phyloP scores from a whole-genome alignment of 2,113 vertebrate genomes.

The Aegotheles bennettii region DNA sequence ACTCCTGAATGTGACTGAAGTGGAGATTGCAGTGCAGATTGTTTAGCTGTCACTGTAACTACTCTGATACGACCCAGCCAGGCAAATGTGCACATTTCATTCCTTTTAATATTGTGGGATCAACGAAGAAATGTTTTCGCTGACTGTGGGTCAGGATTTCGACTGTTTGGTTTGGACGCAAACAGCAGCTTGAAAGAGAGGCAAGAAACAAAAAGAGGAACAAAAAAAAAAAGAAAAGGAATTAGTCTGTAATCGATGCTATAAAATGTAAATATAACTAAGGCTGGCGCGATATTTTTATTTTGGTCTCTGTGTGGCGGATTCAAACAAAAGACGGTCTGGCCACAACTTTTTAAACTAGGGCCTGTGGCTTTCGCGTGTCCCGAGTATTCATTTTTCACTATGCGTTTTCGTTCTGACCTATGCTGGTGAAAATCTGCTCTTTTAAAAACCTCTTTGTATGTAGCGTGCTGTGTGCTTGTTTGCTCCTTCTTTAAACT shows the following conservation, averaged over 20 bases:
- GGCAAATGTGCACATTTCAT: background rate
- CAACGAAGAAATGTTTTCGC: constrained; percentile 11
- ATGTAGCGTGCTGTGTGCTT: background rate
- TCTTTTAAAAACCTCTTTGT: background rate
- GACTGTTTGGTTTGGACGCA: background rate
- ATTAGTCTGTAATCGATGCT: background rate
- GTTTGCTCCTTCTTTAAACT: background rate
- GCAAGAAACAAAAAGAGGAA: background rate
- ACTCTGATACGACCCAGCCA: background rate
- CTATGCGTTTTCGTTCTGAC: background rate
- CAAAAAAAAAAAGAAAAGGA: fast-evolving
- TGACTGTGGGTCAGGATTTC: background rate
- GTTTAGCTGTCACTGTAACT: constrained; percentile 49
- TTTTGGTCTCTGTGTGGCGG: background rate
- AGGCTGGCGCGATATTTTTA: background rate
- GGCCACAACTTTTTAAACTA: constrained; percentile 30
- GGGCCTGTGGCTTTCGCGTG: background rate
- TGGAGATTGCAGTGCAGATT: constrained; percentile 18
- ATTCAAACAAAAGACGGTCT: background rate
- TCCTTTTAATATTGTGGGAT: background rate
- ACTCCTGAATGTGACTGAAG: constrained; percentile 29
- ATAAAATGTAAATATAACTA: constrained; percentile 12
- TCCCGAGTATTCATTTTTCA: background rate
- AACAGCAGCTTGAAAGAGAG: background rate
- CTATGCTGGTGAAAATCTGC: background rate